Conservation (phyloP, 2,113 vertebrate species). For the Tyto alba region DNA sequence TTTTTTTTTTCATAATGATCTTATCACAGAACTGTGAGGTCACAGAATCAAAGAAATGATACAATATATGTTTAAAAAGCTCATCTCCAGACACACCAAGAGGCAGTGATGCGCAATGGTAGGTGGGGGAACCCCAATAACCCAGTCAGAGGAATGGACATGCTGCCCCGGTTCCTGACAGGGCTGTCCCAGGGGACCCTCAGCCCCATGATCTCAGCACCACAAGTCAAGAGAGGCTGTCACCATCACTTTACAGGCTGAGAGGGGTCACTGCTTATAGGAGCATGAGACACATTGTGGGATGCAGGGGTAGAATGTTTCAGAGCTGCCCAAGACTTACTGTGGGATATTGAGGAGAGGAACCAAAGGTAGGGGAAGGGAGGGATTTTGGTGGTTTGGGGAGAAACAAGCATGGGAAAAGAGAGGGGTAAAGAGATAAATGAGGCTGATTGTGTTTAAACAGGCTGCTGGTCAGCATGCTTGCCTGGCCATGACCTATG, state of each 20-base stretch:
- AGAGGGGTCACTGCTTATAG: background rate
- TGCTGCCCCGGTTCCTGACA: background rate
- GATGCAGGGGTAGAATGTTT: background rate
- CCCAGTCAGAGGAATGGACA: background rate
- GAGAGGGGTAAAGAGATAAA: background rate
- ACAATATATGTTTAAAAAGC: background rate
- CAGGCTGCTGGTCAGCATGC: background rate
- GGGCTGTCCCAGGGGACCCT: background rate
- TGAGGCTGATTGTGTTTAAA: background rate
- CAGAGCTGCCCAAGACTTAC: background rate
- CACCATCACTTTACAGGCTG: background rate
- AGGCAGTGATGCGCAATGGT: background rate
- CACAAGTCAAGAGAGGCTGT: background rate
- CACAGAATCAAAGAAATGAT: background rate
- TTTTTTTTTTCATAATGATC: background rate
- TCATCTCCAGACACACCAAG: background rate
- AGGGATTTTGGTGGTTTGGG: background rate
- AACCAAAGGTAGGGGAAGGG: background rate
- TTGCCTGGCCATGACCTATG: background rate
- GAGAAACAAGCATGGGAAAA: background rate
- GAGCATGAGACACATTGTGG: background rate
- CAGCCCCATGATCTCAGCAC: background rate
- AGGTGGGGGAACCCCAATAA: background rate
- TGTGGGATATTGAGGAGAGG: background rate
- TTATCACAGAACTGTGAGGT: background rate